Evolutionary conservation across 1,140 invertebrate genomes (phyloP), one percentile per base, ranked within the genome.

Genomic region (Drosophila guanche): DNA sequence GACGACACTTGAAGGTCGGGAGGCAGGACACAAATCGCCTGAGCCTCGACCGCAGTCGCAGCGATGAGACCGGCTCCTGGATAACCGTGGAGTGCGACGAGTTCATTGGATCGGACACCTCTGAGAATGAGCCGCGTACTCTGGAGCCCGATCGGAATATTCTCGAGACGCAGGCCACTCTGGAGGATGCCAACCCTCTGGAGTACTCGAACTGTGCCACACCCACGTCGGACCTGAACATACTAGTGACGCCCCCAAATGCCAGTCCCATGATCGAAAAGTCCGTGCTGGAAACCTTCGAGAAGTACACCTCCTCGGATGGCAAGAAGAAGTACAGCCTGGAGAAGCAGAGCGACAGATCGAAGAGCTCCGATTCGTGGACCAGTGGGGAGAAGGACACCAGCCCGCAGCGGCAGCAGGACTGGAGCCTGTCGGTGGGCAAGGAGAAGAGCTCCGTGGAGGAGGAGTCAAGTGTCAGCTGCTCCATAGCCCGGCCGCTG

Each of bases 401-500:
- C 1, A 94, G 93, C 67, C 93, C 93, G 14, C 81, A 86, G 48
- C 66, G 79, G 2, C 88, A 79, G 50, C 73, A 79, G 37, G 90
- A 91, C 40, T 91, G 81, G 58, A 93, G 92, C n/a, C 90, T 92
- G 8, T 93, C 92, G 52, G 92, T 92, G 0, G 92, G 92, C 53
- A 93, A 92, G 72, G 93, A 95, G 74, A 93, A 93, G 43, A 93
- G 93, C 83, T 94, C 93, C 2, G 93, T 95, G 27, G 95, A 95
- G 52, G 95, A 96, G 73, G 95, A 95, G 58, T 96, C 95, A 3
- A 96, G 95, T 77, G 94, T 95, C 4, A 96, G 95, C 68, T 96
- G 95, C 89, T 95, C 95, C 0, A 96, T 96, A 73, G 95, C 95
- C 12, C 92, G 95, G 56, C 95, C 95, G 0, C 91, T 96, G 56